Percentiles rank a stretch among this genome's conserved stretches.
phyloP scores from a whole-genome alignment of 2,113 vertebrate genomes.

The Salvator merianae region DNA sequence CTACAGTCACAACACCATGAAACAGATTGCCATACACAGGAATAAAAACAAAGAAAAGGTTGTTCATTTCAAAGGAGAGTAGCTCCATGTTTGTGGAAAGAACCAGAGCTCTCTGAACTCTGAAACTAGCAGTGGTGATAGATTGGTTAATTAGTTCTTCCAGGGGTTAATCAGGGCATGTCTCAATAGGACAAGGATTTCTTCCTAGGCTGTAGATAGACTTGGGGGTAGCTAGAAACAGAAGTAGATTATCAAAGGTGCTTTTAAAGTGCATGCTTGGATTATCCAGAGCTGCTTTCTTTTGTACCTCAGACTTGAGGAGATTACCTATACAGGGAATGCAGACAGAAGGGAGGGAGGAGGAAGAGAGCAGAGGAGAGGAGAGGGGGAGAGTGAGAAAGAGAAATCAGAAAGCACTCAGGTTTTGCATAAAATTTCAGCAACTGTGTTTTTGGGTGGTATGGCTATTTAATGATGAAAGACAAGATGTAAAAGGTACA shows the following conservation, averaged over 20 bases:
- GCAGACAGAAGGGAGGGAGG: background rate
- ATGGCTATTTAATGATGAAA: slow-evolving; percentile 42
- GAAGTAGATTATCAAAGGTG: slow-evolving; percentile 35
- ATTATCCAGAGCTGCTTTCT: slow-evolving; percentile 39
- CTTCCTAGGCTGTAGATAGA: slow-evolving; percentile 41
- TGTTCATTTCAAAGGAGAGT: slow-evolving; percentile 51
- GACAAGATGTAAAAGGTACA: slow-evolving; percentile 55
- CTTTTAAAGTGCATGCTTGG: background rate
- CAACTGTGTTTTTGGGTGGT: slow-evolving; percentile 36
- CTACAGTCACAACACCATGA: background rate
- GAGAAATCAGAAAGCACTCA: background rate
- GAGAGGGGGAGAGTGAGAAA: too few relatives aligned
- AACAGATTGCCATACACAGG: slow-evolving; percentile 15
- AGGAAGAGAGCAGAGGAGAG: too few relatives aligned
- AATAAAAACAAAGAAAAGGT: background rate
- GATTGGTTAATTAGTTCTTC: slow-evolving; percentile 47
- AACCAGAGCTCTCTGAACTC: slow-evolving; percentile 53
- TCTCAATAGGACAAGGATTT: slow-evolving; percentile 41
- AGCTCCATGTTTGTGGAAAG: slow-evolving; percentile 34
- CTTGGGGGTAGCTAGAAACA: slow-evolving; percentile 41
- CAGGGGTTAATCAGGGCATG: slow-evolving; percentile 61
- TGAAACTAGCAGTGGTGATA: slow-evolving; percentile 41
- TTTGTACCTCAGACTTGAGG: slow-evolving; percentile 24
- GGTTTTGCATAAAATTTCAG: slow-evolving; percentile 14
- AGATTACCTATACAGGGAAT: slow-evolving; percentile 13